phyloP scores from a whole-genome alignment of 2,888 invertebrate species.

The Trissoscelio sp. region DNA sequence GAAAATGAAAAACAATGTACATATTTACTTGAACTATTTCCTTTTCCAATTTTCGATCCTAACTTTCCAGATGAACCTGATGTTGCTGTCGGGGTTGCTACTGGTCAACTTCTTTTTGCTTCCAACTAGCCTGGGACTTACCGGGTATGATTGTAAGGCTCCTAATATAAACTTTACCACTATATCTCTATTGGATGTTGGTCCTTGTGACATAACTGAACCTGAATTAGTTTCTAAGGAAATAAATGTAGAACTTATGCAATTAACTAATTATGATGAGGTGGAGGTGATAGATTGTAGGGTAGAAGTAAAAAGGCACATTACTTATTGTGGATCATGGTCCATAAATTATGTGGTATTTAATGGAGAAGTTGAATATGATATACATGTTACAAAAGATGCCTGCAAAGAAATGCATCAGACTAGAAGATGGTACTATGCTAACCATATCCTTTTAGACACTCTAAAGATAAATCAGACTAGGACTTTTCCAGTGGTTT shows the following conservation, averaged over 20 bases:
- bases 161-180: conserved; percentile 8
- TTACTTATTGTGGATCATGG: not conserved
- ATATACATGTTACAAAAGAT: not conserved
- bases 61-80: too few relatives aligned
- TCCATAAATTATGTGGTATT: not conserved
- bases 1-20: not conserved
- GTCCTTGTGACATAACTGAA: not conserved
- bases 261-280: not conserved
- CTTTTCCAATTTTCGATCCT: too few relatives aligned
- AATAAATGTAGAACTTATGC: not conserved
- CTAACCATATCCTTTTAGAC: not conserved
- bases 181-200: not conserved
- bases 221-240: not conserved
- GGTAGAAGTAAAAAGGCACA: not conserved
- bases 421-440: not conserved
- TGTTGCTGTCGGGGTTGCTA: not conserved
- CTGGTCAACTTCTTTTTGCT: not conserved
- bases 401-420: conserved; percentile 1
- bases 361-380: conserved; percentile 1
- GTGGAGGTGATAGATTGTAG: not conserved
- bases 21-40: too few relatives aligned
- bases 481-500: not conserved
- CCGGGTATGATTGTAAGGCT: too few relatives aligned
- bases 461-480: not conserved
- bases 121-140: too few relatives aligned